Percentiles rank a stretch among this genome's conserved stretches.
These are phyloP conservation scores for Mergus octosetaceus DNA, from an alignment of 2,797 vertebrate species.

Conservation along the genomic window DNA sequence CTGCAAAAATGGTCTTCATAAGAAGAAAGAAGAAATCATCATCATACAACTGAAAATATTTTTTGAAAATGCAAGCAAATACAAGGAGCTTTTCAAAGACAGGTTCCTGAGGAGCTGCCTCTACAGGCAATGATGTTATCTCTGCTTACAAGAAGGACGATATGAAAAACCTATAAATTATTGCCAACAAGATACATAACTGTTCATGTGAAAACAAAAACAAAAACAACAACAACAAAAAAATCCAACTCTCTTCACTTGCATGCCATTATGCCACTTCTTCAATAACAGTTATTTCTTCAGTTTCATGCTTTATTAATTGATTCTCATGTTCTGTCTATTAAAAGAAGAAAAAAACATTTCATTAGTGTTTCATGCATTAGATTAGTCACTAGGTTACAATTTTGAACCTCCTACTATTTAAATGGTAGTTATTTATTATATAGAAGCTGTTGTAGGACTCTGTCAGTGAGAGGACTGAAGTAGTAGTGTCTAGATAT, in stretches of 20 bases:
- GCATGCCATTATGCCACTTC: background rate
- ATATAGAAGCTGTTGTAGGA: background rate
- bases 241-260: background rate
- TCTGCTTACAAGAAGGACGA: background rate
- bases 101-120: background rate
- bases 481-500: background rate
- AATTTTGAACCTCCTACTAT: background rate
- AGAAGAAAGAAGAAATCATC: background rate
- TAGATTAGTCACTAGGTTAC: background rate
- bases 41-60: background rate
- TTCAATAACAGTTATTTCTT: conserved; percentile 22
- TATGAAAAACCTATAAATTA: background rate
- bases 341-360: conserved; percentile 4
- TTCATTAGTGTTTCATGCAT: background rate
- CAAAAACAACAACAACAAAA: no score
- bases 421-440: background rate
- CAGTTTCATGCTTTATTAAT: background rate
- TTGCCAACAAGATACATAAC: background rate
- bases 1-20: background rate
- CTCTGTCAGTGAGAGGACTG: background rate
- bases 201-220: background rate
- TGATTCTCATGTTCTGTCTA: background rate
- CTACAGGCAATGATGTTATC: accelerated
- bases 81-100: background rate
- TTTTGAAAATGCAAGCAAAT: background rate